These are phyloP conservation scores for Lepidostoma basale DNA, from an alignment of 1,140 invertebrate genomes.

Conservation along the genomic window DNA sequence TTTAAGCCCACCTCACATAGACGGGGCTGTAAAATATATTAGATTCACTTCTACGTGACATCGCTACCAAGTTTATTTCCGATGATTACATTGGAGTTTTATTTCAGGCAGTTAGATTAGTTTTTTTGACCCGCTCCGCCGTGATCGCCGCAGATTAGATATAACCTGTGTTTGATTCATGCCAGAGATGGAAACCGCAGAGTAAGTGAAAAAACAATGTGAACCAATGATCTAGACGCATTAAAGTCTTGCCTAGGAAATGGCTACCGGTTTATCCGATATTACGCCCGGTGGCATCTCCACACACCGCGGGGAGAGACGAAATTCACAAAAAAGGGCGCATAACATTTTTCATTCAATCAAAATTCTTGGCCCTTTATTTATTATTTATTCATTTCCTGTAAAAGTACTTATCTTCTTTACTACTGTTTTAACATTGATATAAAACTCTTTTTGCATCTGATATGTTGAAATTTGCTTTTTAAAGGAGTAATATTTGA, in stretches of 20 bases:
- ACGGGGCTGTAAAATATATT: conserved; percentile 43
- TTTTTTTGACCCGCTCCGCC: conserved; percentile 33
- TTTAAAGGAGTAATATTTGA: too few species aligned
- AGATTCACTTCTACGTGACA: conserved; percentile 46
- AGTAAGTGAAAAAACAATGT: conserved; percentile 43
- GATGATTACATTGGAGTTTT: conserved; percentile 42
- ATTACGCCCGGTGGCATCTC: not conserved
- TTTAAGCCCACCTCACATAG: conserved; percentile 34
- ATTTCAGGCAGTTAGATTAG: conserved; percentile 31
- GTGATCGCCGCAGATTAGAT: conserved; percentile 33
- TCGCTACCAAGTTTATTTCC: conserved; percentile 46
- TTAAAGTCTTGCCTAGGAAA: conserved; percentile 36
- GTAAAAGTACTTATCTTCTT: too few species aligned
- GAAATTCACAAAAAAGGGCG: conserved; percentile 4
- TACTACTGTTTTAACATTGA: too few species aligned
- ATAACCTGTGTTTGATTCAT: conserved; percentile 29
- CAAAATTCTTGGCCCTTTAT: too few species aligned
- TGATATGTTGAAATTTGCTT: too few species aligned
- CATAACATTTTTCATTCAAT: too few species aligned
- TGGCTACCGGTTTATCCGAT: conserved; percentile 35
- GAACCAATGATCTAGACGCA: conserved; percentile 31
- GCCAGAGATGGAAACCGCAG: conserved; percentile 39
- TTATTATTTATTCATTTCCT: too few species aligned
- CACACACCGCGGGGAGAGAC: not conserved
- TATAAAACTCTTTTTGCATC: too few species aligned